These are phyloP conservation scores for Drosophila falleni DNA, from an alignment of 2,888 invertebrate genomes.

Conservation along the genomic window DNA sequence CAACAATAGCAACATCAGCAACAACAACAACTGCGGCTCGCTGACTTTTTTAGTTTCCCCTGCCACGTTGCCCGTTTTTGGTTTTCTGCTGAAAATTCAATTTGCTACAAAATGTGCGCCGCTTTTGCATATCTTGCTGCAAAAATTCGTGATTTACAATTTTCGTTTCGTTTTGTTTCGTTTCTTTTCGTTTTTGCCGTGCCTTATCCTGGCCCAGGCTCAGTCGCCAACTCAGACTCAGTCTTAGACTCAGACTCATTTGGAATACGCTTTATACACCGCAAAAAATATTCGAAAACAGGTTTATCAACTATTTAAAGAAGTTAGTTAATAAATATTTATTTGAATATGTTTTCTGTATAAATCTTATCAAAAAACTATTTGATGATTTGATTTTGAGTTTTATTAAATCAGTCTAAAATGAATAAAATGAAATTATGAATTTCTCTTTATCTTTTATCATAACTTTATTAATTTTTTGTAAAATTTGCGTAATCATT, in stretches of 20 bases:
- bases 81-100: conserved; percentile 80
- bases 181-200: conserved; percentile 35
- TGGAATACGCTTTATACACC: conserved; percentile 28
- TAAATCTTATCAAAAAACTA: too few relatives aligned
- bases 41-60: conserved; percentile 21
- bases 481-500: too few relatives aligned
- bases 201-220: conserved; percentile 54
- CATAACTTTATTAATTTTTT: too few relatives aligned
- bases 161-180: conserved; percentile 63
- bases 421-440: too few relatives aligned
- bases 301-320: neutral
- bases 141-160: conserved; percentile 82
- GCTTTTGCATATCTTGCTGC: conserved; percentile 80
- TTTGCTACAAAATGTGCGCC: conserved; percentile 81
- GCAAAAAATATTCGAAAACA: neutral
- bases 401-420: too few relatives aligned
- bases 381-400: too few relatives aligned
- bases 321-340: too few relatives aligned
- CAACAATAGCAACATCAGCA: conserved; percentile 36
- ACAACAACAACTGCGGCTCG: conserved; percentile 34
- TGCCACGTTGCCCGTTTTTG: conserved; percentile 40
- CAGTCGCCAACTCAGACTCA: conserved; percentile 11
- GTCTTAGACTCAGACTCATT: conserved; percentile 41
- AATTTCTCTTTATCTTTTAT: too few relatives aligned
- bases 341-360: too few relatives aligned